Base-by-base conservation (phyloP, 23 tunicate species). In the Styela clava region DNA sequence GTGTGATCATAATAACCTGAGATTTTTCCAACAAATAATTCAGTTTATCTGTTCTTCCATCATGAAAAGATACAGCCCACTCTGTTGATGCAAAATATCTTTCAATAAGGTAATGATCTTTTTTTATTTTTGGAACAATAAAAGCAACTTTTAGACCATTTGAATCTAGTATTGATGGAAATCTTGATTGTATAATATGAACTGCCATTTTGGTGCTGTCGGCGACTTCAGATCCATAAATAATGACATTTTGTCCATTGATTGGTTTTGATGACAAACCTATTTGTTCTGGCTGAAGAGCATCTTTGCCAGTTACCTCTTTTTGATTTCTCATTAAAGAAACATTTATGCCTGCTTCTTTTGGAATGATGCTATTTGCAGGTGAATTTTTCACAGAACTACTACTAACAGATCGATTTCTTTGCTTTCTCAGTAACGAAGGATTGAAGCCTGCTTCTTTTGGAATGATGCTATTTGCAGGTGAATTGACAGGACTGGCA, bases 141-240 rank as follows among this genome's bases (percentile, higher is more conserved):
- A 82, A 87, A 27, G 77, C 73, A 68, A 87, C 79, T 44, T 63
- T 67, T 0, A 52, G 76, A 34, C 65, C 33, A 25, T 35, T 80
- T 23, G 69, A 33, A 31, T 2, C 69, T 0, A 76, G 65, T 0
- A 2, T 32, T 16, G 32, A 73, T n/a, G 79, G 84, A 28, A 74
- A 64, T 35, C 35, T 61, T 27, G 44, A 62, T 62, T 87, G 30
- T 1, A 82, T 68, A 2, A 87, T 37, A 31, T 87, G 51, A n/a
- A 81, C 81, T 20, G 91, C 91, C 23, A 87, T 61, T 22, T 37
- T 5, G 2, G 85, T 82, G 74, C 79, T 87, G 24, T 82, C 86
- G 51, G 78, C 34, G 18, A 77, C 83, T 78, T 63, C 31, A 25
- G 71, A 29, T 16, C 31, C 71, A 67, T 29, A 67, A 16, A 67